These are phyloP conservation scores for Ginglymostoma cirratum DNA, from an alignment of 2,113 vertebrate species.

Conservation along the genomic window DNA sequence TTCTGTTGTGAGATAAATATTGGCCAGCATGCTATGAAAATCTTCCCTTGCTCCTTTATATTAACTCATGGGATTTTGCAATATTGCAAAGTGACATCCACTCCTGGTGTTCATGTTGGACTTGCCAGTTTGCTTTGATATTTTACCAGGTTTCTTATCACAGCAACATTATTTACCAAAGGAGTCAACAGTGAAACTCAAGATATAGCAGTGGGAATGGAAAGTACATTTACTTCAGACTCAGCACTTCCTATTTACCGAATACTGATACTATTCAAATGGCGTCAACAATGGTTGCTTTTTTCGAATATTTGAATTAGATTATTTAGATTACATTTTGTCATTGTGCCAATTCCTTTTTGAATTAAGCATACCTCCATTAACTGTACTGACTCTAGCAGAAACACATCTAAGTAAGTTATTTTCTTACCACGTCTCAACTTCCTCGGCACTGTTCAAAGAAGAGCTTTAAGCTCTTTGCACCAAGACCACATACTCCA, in stretches of 20 bases:
- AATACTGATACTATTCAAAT: not conserved
- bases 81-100: not conserved
- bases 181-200: not conserved
- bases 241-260: not conserved
- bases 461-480: not conserved
- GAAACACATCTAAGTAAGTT: not conserved
- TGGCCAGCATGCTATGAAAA: not conserved
- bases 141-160: not conserved
- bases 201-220: not conserved
- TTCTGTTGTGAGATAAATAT: not conserved
- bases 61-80: not conserved
- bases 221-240: not conserved
- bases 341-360: not conserved
- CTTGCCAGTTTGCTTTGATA: not conserved
- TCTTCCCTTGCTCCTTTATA: not conserved
- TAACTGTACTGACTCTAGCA: not conserved
- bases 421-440: not conserved
- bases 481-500: not conserved
- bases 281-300: not conserved
- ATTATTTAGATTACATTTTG: not conserved
- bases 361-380: not conserved
- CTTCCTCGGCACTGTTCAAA: not conserved
- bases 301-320: not conserved
- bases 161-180: constrained; percentile 1
- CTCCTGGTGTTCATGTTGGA: not conserved